Evolutionary conservation across 1,140 invertebrate genomes (phyloP), one percentile per base, ranked within the genome.

Genomic region (Cydia amplana): DNA sequence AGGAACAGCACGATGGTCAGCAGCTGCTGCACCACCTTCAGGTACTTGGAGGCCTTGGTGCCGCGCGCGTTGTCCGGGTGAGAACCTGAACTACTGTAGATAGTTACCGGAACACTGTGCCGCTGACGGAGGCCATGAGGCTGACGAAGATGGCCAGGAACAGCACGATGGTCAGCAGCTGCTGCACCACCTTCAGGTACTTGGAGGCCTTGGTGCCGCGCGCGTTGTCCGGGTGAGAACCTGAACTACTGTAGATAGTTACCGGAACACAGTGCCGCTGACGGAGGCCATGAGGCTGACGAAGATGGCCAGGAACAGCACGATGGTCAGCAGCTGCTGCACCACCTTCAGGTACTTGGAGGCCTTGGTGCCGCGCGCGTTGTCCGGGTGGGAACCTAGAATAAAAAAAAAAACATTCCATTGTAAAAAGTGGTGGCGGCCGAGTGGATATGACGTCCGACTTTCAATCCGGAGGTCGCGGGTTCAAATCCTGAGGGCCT

Each of bases 131-230:
- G 5, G 95, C 95, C 93, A 97, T 95, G 32, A 97, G 93, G 82
- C 96, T 96, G 77, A 96, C 93, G 77, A 97, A 94, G 80, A 97
- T 95, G 6, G 95, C 96, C 32, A 97, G 92, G 83, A 97, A 96
- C 70, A 97, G 94, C 28, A 96, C 94, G 80, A 97, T 95, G 43
- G 96, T 96, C 6, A 96, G 89, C 46, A 97, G 88, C 82, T 96
- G 95, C 90, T 95, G 95, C 0, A 96, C 90, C 55, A 96, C 91
- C 93, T 96, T 96, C 25, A 97, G 93, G 90, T 95, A 96, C 82
- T 95, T 95, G 75, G 95, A 94, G 14, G 95, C 94, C 90, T 95
- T 95, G 4, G 94, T 94, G 6, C 93, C 94, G 76, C 94, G 94
- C 5, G 93, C 89, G 72, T 91, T 92, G 32, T 93, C 93, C 7